Evolutionary conservation across 2,113 vertebrate species (phyloP), one percentile per base, ranked within the genome.

Genomic region (Symphodus melops): DNA sequence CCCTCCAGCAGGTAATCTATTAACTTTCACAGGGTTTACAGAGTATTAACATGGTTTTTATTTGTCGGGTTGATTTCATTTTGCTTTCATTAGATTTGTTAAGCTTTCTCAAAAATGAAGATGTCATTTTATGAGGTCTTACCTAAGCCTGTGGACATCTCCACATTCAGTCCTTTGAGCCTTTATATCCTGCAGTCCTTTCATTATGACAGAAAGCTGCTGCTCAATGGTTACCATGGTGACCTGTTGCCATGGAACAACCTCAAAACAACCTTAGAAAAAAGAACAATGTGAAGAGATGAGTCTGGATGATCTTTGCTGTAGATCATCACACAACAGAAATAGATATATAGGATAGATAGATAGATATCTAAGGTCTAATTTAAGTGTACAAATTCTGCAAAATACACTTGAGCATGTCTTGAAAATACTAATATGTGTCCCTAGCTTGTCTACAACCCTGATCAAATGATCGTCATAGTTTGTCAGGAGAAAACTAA

Each of bases 221-320:
- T 78, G 52, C 69, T 83, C 71, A 82, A 68, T 68, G 64, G 90
- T 90, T 91, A 51, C 85, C 79, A 92, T 90, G 86, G 86, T 75
- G 79, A 91, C 72, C 54, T 51, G 79, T 75, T 68, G 77, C 83
- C 59, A 86, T 73, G 70, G 58, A n/a, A 77, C 57, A 57, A 64
- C 69, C 55, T 71, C n/a, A n/a, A n/a, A n/a, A n/a, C n/a, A n/a
- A n/a, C n/a, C n/a, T n/a, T n/a, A n/a, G n/a, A n/a, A n/a, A n/a
- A n/a, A 14, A 72, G 33, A 41, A 68, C 33, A 28, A 3, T 46
- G 6, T 1, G 13, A 77, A 55, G 51, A 25, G 49, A 52, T 67
- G 21, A 64, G 56, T 36, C 14, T 51, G 17, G 66, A 17, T 56
- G 46, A 58, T 48, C 28, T 49, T 72, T 60, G 60, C 36, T 33